phyloP scores from a whole-genome alignment of 1,140 invertebrate genomes.

The Drosophila melanica region DNA sequence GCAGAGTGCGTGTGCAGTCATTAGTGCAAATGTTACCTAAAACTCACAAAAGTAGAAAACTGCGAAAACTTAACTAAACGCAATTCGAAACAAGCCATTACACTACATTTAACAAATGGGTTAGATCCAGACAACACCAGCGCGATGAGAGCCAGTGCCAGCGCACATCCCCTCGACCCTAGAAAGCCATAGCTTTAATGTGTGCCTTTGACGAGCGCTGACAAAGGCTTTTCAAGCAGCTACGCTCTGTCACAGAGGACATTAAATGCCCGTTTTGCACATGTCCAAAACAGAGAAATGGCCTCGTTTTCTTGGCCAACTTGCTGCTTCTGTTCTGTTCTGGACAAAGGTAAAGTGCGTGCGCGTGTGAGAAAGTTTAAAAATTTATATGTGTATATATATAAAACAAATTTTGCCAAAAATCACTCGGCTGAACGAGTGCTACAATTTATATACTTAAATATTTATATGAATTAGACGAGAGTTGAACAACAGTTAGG shows the following conservation, averaged over 20 bases:
- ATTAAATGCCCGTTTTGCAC: constrained; percentile 74
- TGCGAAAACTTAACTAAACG: constrained; percentile 61
- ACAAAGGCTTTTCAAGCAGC: constrained; percentile 67
- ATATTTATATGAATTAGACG: not conserved
- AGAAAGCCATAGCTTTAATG: constrained; percentile 43
- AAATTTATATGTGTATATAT: not conserved
- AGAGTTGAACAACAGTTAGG: not conserved
- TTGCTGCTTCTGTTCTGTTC: constrained; percentile 19
- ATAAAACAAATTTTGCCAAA: constrained; percentile 44
- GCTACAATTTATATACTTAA: not conserved
- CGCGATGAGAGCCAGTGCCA: not conserved
- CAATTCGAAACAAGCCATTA: constrained; percentile 70
- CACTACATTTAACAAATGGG: constrained; percentile 79
- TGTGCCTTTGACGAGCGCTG: constrained; percentile 46
- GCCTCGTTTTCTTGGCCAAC: constrained; percentile 12
- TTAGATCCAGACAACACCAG: constrained; percentile 29
- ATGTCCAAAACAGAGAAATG: constrained; percentile 73
- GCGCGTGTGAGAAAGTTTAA: constrained; percentile 2
- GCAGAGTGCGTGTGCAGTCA: constrained; percentile 64
- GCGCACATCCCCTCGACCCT: not conserved
- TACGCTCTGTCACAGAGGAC: constrained; percentile 46
- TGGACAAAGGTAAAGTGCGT: constrained; percentile 71
- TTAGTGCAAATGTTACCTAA: constrained; percentile 71
- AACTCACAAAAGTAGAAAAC: constrained; percentile 51
- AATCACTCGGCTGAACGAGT: constrained; percentile 19